Evolutionary conservation across 2,113 vertebrate genomes (phyloP).

Genomic region (Hippocampus zosterae): DNA sequence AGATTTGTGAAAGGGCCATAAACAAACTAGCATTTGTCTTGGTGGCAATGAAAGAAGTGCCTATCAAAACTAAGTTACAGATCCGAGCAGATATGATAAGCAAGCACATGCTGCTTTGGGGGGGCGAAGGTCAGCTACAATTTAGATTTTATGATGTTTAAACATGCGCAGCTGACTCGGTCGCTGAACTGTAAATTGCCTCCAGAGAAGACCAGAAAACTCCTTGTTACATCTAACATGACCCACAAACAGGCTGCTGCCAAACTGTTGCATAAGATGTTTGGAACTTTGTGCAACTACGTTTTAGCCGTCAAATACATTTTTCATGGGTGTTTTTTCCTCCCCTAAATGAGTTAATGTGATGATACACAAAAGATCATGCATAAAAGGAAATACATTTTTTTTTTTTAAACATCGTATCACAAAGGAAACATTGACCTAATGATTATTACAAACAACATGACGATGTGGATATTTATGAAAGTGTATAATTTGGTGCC

Average conservation of each 20-base stretch:
- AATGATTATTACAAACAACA: background rate
- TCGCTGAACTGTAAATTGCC: constrained; percentile 1
- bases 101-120: background rate
- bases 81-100: constrained; percentile 8
- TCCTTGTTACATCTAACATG: background rate
- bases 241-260: constrained; percentile 12
- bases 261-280: constrained; percentile 15
- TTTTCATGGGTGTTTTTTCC: background rate
- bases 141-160: constrained; percentile 4
- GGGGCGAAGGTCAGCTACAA: background rate
- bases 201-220: constrained; percentile 19
- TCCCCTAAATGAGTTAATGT: background rate
- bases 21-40: background rate
- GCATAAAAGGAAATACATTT: no score
- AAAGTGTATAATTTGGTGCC: background rate
- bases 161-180: constrained; percentile 7
- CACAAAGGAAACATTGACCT: no score
- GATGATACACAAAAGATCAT: background rate
- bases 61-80: constrained; percentile 19
- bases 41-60: background rate
- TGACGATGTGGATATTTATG: background rate
- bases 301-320: background rate
- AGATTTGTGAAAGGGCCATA: constrained; percentile 10
- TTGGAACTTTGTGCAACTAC: background rate
- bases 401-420: no score